Evolutionary conservation across 2,888 invertebrate species (phyloP).

Genomic region (Miltochrista miniata): DNA sequence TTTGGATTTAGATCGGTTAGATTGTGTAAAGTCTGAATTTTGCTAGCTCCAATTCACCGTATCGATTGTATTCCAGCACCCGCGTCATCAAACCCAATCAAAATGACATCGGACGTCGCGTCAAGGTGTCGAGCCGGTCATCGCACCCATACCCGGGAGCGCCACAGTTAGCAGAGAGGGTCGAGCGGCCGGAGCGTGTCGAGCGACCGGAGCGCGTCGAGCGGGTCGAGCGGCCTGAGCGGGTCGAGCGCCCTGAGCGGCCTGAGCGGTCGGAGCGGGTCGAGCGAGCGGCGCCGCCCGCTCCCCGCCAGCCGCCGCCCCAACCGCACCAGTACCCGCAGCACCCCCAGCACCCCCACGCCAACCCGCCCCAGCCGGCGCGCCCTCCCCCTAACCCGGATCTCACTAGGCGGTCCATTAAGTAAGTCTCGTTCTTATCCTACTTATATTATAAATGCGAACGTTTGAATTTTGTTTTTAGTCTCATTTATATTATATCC

Average conservation of each 20-base stretch:
- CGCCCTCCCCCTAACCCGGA: constrained; percentile 85
- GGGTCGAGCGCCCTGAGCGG: constrained; percentile 42
- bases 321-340: constrained; percentile 44
- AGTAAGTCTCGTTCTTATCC: constrained; percentile 78
- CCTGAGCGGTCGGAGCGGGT: constrained; percentile 39
- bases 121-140: constrained; percentile 85
- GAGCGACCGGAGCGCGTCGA: constrained; percentile 57
- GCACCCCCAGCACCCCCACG: constrained; percentile 42
- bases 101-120: constrained; percentile 94
- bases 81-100: constrained; percentile 97
- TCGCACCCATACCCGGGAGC: constrained; percentile 69
- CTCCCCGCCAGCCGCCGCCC: constrained; percentile 37
- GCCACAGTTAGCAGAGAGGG: constrained; percentile 55
- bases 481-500: no score
- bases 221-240: constrained; percentile 45
- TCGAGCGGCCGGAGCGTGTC: constrained; percentile 55
- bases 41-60: constrained; percentile 16
- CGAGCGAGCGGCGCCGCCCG: constrained; percentile 26
- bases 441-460: no score
- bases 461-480: no score
- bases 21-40: constrained; percentile 2
- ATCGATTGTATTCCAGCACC: constrained; percentile 85
- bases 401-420: constrained; percentile 89
- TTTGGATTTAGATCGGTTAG: no score
- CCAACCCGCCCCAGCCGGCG: constrained; percentile 71